phyloP scores from a whole-genome alignment of 2,888 invertebrate genomes.

The Agrotis clavis region DNA sequence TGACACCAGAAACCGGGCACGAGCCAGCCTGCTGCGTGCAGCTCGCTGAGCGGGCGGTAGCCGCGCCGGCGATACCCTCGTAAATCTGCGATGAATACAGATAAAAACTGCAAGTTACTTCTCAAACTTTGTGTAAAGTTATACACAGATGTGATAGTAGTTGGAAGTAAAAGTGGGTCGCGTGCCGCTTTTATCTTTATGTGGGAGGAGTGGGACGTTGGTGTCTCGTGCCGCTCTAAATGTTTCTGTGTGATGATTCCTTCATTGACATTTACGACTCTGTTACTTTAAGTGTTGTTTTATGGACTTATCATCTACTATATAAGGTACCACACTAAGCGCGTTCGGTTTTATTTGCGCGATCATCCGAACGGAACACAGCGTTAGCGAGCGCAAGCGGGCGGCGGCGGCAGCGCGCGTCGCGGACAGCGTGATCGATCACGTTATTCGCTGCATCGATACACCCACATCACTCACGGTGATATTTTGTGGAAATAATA shows the following conservation, averaged over 20 bases:
- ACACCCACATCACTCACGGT: not conserved
- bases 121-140: conserved; percentile 31
- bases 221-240: not conserved
- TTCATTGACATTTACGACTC: conserved; percentile 35
- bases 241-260: conserved; percentile 26
- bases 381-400: not conserved
- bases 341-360: conserved; percentile 12
- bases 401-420: not conserved
- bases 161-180: conserved; percentile 34
- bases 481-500: not conserved
- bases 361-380: not conserved
- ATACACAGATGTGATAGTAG: conserved; percentile 45
- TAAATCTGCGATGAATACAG: conserved; percentile 32
- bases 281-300: conserved; percentile 29
- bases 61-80: conserved; percentile 18
- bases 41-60: not conserved
- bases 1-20: too few relatives aligned
- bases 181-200: conserved; percentile 38
- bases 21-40: conserved; percentile 13
- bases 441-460: not conserved
- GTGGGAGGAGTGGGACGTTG: not conserved
- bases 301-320: conserved; percentile 13
- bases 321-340: not conserved
- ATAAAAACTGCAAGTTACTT: conserved; percentile 54
- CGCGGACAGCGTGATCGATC: not conserved